phyloP scores from a whole-genome alignment of 2,113 vertebrate species.

The Fukomys damarensis region DNA sequence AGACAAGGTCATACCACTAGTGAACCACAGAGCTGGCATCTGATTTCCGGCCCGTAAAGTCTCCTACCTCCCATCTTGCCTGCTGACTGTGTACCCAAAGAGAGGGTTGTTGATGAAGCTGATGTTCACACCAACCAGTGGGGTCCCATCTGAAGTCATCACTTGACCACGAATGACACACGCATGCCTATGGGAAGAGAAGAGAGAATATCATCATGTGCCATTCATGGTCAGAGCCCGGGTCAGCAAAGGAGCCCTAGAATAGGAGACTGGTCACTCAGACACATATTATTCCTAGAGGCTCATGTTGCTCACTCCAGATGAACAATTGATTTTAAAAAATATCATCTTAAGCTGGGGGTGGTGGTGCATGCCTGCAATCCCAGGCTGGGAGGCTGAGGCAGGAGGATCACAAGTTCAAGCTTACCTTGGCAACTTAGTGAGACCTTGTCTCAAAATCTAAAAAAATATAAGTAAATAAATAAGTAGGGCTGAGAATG shows the following conservation, averaged over 20 bases:
- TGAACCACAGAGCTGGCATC: background rate
- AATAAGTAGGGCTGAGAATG: background rate
- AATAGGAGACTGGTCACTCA: background rate
- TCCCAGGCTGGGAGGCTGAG: background rate
- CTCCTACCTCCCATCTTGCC: constrained; percentile 97
- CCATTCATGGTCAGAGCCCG: background rate
- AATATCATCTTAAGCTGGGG: background rate
- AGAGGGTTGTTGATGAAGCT: constrained; percentile 95
- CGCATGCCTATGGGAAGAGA: constrained; percentile 89
- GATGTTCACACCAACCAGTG: constrained; percentile 98
- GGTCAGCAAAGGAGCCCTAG: background rate
- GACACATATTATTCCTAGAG: background rate
- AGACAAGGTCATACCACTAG: background rate
- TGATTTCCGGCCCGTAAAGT: background rate
- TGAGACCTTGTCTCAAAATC: background rate
- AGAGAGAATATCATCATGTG: background rate
- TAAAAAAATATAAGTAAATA: background rate
- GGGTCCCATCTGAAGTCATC: constrained; percentile 96
- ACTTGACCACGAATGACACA: constrained; percentile 99
- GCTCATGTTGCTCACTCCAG: background rate
- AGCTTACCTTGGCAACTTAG: background rate
- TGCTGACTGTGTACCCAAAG: constrained; percentile 96
- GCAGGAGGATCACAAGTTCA: background rate
- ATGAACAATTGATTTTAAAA: background rate
- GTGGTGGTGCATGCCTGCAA: background rate